A percentile compares a stretch with the other conserved stretches of the same genome.
These are phyloP conservation scores for Rotaria magnacalcarata DNA, from an alignment of 2,888 invertebrate species.

Conservation along the genomic window DNA sequence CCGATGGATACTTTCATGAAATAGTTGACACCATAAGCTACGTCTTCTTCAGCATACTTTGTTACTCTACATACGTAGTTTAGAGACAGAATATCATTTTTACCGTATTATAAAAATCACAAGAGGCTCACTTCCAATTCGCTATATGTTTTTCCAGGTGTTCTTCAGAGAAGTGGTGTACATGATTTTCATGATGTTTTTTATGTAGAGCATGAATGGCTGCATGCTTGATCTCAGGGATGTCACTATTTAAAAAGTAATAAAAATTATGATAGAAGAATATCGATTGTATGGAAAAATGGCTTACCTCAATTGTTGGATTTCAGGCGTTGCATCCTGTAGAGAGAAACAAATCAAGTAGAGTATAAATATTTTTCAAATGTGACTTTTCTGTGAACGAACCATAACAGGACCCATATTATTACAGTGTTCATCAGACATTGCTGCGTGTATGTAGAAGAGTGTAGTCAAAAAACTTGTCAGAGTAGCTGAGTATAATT, in stretches of 20 bases:
- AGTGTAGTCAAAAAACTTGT: too few relatives aligned
- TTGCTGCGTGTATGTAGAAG: background rate
- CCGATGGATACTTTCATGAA: slow-evolving; percentile 1
- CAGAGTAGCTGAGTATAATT: too few relatives aligned
- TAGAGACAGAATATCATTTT: too few relatives aligned
- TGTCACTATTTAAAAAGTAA: background rate
- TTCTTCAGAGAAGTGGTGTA: background rate
- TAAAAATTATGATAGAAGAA: background rate
- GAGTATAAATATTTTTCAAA: too few relatives aligned
- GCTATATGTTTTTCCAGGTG: background rate
- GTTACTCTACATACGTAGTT: background rate
- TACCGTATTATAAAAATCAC: too few relatives aligned
- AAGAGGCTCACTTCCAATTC: background rate
- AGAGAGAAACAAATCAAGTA: background rate
- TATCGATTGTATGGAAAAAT: background rate
- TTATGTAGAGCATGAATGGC: background rate
- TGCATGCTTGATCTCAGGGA: background rate
- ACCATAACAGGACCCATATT: slow-evolving; percentile 34
- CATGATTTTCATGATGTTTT: background rate
- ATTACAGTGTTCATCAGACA: background rate
- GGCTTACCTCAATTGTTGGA: background rate
- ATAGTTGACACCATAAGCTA: background rate
- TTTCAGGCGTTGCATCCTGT: slow-evolving; percentile 28
- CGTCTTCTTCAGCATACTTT: background rate
- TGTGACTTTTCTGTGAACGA: background rate